phyloP scores from a whole-genome alignment of 2,113 vertebrate genomes.

The Scomber japonicus region DNA sequence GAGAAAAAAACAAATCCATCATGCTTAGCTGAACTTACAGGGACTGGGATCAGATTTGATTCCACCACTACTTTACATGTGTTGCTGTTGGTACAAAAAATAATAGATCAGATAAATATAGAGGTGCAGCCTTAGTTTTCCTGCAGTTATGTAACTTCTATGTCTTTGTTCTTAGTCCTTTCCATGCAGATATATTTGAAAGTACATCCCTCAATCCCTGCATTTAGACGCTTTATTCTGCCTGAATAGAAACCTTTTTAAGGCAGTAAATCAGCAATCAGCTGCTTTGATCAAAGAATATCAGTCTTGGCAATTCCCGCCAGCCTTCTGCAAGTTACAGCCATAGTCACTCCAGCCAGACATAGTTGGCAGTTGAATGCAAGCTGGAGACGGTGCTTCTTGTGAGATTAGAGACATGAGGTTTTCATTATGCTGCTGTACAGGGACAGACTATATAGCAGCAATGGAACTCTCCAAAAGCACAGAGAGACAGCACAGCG shows the following conservation, averaged over 20 bases:
- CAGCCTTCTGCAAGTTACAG: neutral
- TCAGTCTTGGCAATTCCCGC: neutral
- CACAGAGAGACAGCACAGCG: neutral
- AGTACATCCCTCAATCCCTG: too few species aligned
- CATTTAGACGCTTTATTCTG: neutral
- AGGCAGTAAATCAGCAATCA: conserved; percentile 1
- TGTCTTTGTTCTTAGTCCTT: too few species aligned
- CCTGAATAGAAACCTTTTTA: neutral
- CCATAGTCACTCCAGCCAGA: neutral
- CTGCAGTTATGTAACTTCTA: too few species aligned
- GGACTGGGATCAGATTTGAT: neutral
- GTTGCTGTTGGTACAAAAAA: neutral
- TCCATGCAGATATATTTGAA: too few species aligned
- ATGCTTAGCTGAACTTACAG: conserved; percentile 2
- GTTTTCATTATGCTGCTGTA: conserved; percentile 7
- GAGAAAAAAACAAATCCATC: neutral
- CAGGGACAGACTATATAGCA: neutral
- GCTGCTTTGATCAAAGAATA: neutral
- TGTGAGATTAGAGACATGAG: neutral
- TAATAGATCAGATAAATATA: neutral
- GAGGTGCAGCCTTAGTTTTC: neutral
- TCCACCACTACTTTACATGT: neutral
- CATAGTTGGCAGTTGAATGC: neutral
- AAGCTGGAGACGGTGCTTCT: neutral
- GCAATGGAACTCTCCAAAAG: neutral